Base-by-base conservation (phyloP, 2,113 vertebrate genomes). In the Paedocypris sp. region DNA sequence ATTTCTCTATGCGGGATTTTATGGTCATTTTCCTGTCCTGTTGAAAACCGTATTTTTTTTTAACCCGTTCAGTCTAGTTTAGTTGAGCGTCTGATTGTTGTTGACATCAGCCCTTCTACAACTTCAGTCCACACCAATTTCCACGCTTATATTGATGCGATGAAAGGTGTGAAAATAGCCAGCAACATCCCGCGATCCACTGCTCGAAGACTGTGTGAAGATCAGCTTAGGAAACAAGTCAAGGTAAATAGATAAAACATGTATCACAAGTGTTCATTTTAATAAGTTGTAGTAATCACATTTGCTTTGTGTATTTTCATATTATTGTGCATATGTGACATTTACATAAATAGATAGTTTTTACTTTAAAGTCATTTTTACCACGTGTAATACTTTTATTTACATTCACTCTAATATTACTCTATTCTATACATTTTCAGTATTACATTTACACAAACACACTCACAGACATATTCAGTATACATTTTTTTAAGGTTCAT, bases 71-170 rank as follows among this genome's bases (percentile, higher is more conserved):
- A 99, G 95, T 88, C 94, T 4, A 74, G 84, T 45, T 52, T 97
- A 64, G 93, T 99, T 68, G 93, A 97, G 51, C 79, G 88, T 31
- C 75, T 99, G 61, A 82, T 98, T 50, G 86, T 84, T 0, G 89
- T 98, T 18, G 95, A 98, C 75, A 90, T 97, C 31, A 89, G 87
- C 67, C 95, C 94, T 0, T 47, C 70, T 4, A 68, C 71, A 12
- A 85, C 80, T 0, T 11, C 73, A 0, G 59, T 67, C 0, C 50
- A 78, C 33, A 87, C 82, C 0, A 69, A 83, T 62, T 90, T 94
- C 66, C 77, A 59, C 10, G 26, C 45, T 36, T 96, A 90, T 67
- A 76, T 99, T 39, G 68, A 80, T 1, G 91, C 90, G 64, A 93
- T 99, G 93, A 86, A 78, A 70, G 71, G 79, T 0, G 46, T 95